A percentile compares a stretch with the other conserved stretches of the same genome.
Evolutionary conservation across 1,140 invertebrate species (phyloP).

Genomic region (Semibalanus balanoides): DNA sequence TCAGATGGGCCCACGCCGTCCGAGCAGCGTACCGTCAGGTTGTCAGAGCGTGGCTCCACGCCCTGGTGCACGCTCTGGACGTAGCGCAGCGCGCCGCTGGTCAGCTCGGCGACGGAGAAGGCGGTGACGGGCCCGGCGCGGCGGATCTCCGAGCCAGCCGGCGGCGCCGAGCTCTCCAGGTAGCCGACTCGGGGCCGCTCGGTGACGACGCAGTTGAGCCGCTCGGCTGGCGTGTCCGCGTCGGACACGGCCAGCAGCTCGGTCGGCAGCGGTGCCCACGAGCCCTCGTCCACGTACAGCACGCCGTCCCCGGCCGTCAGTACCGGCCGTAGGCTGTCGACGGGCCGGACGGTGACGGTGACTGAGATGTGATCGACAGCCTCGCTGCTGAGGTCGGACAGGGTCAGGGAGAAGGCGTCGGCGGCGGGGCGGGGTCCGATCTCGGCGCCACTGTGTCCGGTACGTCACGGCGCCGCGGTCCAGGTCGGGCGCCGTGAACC

Average conservation of each 20-base stretch:
- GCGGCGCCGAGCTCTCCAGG: slow-evolving; percentile 29
- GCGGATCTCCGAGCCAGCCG: slow-evolving; percentile 27
- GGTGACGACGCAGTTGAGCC: slow-evolving; percentile 29
- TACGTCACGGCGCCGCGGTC: slow-evolving; percentile 26
- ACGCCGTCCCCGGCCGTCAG: slow-evolving; percentile 12
- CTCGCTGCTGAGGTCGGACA: slow-evolving; percentile 27
- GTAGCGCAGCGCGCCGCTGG: slow-evolving; percentile 28
- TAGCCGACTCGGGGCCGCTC: slow-evolving; percentile 30
- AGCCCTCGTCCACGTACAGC: slow-evolving; percentile 29
- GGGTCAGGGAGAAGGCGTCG: slow-evolving; percentile 28
- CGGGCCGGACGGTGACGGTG: slow-evolving; percentile 28
- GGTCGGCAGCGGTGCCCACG: slow-evolving; percentile 25
- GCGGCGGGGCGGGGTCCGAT: slow-evolving; percentile 23
- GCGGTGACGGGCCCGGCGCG: slow-evolving; percentile 28
- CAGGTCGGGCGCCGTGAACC: slow-evolving; percentile 30
- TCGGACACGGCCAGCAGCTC: slow-evolving; percentile 29
- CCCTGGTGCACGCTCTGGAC: slow-evolving; percentile 33
- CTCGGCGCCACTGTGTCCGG: slow-evolving; percentile 27
- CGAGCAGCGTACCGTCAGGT: slow-evolving; percentile 28
- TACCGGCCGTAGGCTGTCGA: slow-evolving; percentile 28
- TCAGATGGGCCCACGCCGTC: slow-evolving; percentile 29
- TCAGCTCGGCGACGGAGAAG: slow-evolving; percentile 27
- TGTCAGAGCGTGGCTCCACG: slow-evolving; percentile 29
- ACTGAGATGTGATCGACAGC: slow-evolving; percentile 26
- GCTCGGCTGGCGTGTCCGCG: slow-evolving; percentile 27